Evolutionary conservation across 2,113 vertebrate species (phyloP).

Genomic region (Poeciliopsis prolifica): DNA sequence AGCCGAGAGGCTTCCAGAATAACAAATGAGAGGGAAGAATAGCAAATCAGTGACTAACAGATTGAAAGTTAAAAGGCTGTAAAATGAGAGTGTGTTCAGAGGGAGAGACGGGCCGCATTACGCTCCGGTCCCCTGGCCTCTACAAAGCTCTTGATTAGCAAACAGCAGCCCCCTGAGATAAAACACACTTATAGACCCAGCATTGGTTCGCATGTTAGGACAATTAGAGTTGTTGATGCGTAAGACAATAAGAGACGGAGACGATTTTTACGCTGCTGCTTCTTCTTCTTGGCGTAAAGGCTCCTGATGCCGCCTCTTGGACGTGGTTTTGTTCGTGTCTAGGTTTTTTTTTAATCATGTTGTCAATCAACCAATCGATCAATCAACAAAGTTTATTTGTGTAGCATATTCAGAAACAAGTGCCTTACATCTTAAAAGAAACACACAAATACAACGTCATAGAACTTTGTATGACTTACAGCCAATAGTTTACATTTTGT

Average conservation of each 20-base stretch:
- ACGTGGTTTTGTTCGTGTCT: neutral
- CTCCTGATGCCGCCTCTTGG: conserved; percentile 6
- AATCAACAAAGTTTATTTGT: too few species aligned
- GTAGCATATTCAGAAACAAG: too few species aligned
- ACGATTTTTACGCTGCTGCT: conserved; percentile 37
- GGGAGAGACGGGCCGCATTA: conserved; percentile 45
- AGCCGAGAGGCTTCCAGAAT: conserved; percentile 33
- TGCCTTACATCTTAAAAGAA: too few species aligned
- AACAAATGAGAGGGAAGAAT: conserved; percentile 50
- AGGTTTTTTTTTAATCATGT: neutral
- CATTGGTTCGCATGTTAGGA: conserved; percentile 71
- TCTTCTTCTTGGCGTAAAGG: neutral
- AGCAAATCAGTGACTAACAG: conserved; percentile 63
- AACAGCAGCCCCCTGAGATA: conserved; percentile 72
- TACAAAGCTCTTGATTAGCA: conserved; percentile 77
- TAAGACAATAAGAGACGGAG: conserved; percentile 42
- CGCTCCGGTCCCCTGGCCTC: conserved; percentile 67
- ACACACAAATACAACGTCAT: too few species aligned
- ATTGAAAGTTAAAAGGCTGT: conserved; percentile 78
- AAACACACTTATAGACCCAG: conserved; percentile 54
- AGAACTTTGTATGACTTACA: too few species aligned
- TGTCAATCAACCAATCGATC: too few species aligned
- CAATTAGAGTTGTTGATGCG: conserved; percentile 56
- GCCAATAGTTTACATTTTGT: too few species aligned
- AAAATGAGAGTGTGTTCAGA: conserved; percentile 71